Conservation (phyloP, 2,888 invertebrate genomes). For the Luffia ferchaultella region DNA sequence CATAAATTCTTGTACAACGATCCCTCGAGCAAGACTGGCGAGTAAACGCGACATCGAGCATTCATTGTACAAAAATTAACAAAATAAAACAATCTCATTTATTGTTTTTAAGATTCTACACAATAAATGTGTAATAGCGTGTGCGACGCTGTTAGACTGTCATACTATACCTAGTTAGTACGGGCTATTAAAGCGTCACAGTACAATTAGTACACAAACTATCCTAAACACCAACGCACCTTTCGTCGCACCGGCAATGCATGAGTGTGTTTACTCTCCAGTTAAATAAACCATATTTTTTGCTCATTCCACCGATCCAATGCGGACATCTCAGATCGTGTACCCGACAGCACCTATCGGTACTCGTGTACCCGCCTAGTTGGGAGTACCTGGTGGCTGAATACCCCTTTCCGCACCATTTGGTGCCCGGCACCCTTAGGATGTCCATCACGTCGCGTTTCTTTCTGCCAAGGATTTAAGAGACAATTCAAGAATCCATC, state of each 20-base stretch:
- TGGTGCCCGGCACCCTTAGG: slow-evolving; percentile 87
- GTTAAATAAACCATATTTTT: slow-evolving; percentile 87
- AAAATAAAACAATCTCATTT: too few species aligned
- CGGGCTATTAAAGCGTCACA: too few species aligned
- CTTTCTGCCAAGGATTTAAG: slow-evolving; percentile 37
- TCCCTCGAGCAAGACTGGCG: too few species aligned
- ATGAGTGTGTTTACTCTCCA: slow-evolving; percentile 90
- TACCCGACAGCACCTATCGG: slow-evolving; percentile 87
- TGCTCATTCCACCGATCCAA: slow-evolving; percentile 84
- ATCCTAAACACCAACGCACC: slow-evolving; percentile 60
- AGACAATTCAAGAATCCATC: neutral
- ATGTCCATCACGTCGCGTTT: slow-evolving; percentile 67
- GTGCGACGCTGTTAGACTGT: too few species aligned
- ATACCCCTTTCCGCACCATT: slow-evolving; percentile 93
- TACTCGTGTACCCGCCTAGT: slow-evolving; percentile 82
- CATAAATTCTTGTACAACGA: too few species aligned
- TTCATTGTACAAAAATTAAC: too few species aligned
- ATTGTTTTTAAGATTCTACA: too few species aligned
- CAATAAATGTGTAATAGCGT: too few species aligned
- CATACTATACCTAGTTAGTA: too few species aligned
- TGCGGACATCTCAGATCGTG: slow-evolving; percentile 88
- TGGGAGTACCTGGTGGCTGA: slow-evolving; percentile 82
- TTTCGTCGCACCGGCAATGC: slow-evolving; percentile 92
- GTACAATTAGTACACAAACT: too few species aligned
- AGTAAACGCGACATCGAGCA: too few species aligned